A percentile compares a stretch with the other conserved stretches of the same genome.
Evolutionary conservation across 2,113 vertebrate species (phyloP).

Genomic region (Daubentonia madagascariensis): DNA sequence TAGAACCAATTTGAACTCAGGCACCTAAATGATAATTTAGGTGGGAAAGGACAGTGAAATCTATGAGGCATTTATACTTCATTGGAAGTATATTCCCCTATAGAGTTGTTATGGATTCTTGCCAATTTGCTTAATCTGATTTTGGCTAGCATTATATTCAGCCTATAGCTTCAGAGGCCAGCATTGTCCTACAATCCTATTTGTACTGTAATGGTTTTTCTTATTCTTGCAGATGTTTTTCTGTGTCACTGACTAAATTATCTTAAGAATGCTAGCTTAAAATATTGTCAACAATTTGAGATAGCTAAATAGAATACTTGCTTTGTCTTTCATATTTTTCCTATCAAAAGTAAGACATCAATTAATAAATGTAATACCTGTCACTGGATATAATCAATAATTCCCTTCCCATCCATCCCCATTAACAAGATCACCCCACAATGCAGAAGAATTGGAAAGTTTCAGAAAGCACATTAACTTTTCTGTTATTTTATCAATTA

Average conservation of each 20-base stretch:
- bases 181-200: neutral
- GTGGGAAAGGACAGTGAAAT: neutral
- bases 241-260: constrained; percentile 16
- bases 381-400: neutral
- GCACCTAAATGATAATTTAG: neutral
- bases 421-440: neutral
- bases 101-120: neutral
- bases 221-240: constrained; percentile 1
- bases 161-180: neutral
- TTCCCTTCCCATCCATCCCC: neutral
- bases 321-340: neutral
- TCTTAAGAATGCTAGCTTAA: neutral
- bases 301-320: neutral
- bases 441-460: neutral
- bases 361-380: neutral
- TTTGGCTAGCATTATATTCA: neutral
- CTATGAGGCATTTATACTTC: neutral
- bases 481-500: neutral
- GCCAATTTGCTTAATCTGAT: neutral
- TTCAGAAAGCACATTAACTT: neutral
- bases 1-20: constrained; percentile 21
- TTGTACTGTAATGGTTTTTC: neutral
- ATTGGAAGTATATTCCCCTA: neutral
- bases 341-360: neutral
- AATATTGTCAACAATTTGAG: neutral